Percentiles rank a stretch among this genome's conserved stretches.
Conservation (phyloP, 2,797 vertebrate species). For the Neoniphon sammara region DNA sequence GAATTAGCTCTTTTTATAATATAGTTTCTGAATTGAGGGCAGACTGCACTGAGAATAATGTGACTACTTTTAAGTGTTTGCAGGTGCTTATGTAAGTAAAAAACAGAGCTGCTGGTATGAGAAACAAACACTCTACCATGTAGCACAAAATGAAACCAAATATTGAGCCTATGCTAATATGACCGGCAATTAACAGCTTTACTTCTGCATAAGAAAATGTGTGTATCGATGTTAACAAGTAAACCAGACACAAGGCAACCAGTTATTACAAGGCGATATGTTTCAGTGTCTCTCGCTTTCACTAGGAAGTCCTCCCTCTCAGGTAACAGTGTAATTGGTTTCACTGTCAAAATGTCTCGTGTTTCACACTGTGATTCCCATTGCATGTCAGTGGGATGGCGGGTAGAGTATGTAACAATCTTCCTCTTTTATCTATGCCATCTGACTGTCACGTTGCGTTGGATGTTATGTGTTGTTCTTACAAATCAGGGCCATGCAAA, state of each 20-base stretch:
- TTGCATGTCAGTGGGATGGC: conserved; percentile 10
- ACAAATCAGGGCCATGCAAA: conserved; percentile 34
- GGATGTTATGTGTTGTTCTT: conserved; percentile 9
- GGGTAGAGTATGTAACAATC: conserved; percentile 14
- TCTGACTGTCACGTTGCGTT: conserved; percentile 12
- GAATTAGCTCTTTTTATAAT: not conserved
- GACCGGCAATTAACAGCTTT: not conserved
- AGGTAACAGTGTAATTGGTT: conserved; percentile 19
- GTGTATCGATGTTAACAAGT: not conserved
- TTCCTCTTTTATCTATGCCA: conserved; percentile 3
- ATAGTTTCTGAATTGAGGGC: not conserved
- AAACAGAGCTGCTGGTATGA: not conserved
- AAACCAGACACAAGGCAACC: not conserved
- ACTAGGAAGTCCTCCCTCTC: not conserved
- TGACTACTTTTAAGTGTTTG: not conserved
- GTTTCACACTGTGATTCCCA: conserved; percentile 20
- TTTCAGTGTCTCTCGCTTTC: not conserved
- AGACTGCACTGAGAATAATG: not conserved
- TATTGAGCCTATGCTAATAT: not conserved
- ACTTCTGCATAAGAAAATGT: not conserved
- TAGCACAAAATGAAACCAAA: too few relatives aligned
- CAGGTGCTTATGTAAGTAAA: not conserved
- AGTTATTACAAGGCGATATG: not conserved
- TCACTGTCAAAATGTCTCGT: conserved; percentile 13
- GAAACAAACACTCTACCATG: not conserved